phyloP scores from a whole-genome alignment of 2,888 invertebrate species.

The Polylopha cassiicola region DNA sequence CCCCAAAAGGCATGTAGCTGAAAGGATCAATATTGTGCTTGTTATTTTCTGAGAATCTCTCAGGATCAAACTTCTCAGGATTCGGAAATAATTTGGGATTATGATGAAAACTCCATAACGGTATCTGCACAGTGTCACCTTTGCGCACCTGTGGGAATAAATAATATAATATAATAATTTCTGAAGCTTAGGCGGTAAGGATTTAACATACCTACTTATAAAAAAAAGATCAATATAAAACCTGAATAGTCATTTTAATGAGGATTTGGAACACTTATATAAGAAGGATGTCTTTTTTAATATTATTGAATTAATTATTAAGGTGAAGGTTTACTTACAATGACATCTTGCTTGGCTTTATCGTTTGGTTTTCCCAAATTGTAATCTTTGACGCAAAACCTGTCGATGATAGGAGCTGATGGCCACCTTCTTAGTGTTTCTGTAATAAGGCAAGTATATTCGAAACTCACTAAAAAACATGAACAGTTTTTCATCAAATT shows the following conservation, averaged over 20 bases:
- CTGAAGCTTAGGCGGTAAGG: no score
- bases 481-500: no score
- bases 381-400: conserved; percentile 57
- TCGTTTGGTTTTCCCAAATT: conserved; percentile 31
- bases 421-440: conserved; percentile 57
- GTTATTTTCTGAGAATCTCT: conserved; percentile 68
- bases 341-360: conserved; percentile 25
- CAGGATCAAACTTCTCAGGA: conserved; percentile 67
- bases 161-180: neutral
- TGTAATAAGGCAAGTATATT: conserved; percentile 11
- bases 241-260: no score
- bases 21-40: conserved; percentile 38
- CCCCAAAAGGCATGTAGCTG: conserved; percentile 59
- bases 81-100: conserved; percentile 62
- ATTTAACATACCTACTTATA: no score
- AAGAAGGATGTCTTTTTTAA: neutral
- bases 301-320: conserved; percentile 30
- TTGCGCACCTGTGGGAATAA: conserved; percentile 28
- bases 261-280: no score
- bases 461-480: no score
- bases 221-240: no score
- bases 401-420: conserved; percentile 43
- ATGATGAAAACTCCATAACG: conserved; percentile 50
- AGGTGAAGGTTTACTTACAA: no score
- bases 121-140: conserved; percentile 38